Conservation (phyloP, 2,113 vertebrate genomes). For the Chloropsis hardwickii region DNA sequence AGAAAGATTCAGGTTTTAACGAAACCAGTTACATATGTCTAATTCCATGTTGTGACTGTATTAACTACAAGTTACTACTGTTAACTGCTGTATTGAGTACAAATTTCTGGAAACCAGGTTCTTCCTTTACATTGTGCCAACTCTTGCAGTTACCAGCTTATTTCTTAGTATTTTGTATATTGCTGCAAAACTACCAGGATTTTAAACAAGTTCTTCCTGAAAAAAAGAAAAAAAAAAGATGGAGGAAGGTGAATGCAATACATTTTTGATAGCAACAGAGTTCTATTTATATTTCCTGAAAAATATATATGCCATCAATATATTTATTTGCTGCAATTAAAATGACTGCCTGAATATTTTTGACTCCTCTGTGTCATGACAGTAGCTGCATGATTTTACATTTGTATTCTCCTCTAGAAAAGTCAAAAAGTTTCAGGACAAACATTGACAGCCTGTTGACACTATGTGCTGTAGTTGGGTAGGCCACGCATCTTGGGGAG, state of each 20-base stretch:
- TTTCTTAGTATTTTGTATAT: background rate
- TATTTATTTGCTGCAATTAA: background rate
- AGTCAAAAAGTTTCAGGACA: background rate
- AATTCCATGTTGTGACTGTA: background rate
- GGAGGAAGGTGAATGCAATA: background rate
- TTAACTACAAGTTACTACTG: background rate
- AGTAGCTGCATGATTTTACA: background rate
- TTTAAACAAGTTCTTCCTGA: background rate
- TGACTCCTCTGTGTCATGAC: background rate
- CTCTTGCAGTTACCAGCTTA: background rate
- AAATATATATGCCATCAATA: background rate
- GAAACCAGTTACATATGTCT: background rate
- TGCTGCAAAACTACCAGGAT: background rate
- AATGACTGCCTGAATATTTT: background rate
- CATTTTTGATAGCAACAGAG: background rate
- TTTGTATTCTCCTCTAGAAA: background rate
- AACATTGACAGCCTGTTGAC: background rate
- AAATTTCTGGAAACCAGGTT: background rate
- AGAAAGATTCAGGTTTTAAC: background rate
- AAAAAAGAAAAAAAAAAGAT: background rate
- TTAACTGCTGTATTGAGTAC: background rate
- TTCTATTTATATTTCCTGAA: background rate
- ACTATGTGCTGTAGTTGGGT: background rate
- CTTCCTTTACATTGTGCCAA: background rate
- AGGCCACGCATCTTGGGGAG: background rate